Evolutionary conservation across 2,888 invertebrate species (phyloP), one percentile per base, ranked within the genome.

Genomic region (Oxycera nigricornis): DNA sequence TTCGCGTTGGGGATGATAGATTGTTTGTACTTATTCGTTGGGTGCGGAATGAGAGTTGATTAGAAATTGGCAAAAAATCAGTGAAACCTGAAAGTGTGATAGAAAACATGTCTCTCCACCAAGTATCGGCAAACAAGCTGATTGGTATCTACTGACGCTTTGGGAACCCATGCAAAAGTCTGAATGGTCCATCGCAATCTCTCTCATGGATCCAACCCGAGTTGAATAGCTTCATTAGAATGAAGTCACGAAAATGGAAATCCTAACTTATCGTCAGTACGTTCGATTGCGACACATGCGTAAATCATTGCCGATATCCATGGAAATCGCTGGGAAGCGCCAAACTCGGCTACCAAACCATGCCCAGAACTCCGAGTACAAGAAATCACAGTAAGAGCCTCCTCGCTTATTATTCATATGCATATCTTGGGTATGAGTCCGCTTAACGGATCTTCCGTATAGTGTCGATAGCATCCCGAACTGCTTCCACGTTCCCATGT

Each of bases 401-500:
- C 24, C n/a, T n/a, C 11, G 55, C 24, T 55, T 55, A 55, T 55
- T 20, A 39, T 55, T 31, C 20, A 31, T 17, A 61, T 22, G 30
- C 4, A 31, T 28, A 31, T 61, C 30, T n/a, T 61, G 3, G 31
- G 20, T 35, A 17, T 61, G 30, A 35, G n/a, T 22, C 7, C 3
- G 35, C 22, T 61, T 61, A 31, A 31, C 31, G 35, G 17, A n/a
- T 61, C 35, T 30, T 31, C 35, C 35, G n/a, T 11, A 30, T 61
- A 9, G 61, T 61, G n/a, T 17, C n/a, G 61, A 61, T 61, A 61
- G n/a, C 31, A 61, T 61, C 61, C 14, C 9, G 2, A n/a, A 22
- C n/a, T 6, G 61, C 61, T 35, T 35, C 31, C 61, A 61, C 7
- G 61, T 61, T 61, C 61, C 22, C 61, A 61, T 61, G 35, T 31